Conservation (phyloP, 2,888 invertebrate genomes). For the Cheilosia impressa region DNA sequence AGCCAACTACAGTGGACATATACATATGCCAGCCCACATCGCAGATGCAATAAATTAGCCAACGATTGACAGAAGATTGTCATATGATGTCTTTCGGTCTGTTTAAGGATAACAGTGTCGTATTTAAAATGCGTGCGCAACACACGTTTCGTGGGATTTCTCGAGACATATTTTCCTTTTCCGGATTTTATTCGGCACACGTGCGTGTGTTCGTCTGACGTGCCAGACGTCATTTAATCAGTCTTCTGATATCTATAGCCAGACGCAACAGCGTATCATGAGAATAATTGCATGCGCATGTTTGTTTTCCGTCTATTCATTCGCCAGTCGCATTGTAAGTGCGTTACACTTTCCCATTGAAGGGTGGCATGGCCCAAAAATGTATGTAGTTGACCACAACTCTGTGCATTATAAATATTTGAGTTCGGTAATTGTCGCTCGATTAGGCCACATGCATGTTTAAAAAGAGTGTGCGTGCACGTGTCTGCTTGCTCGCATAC, state of each 20-base stretch:
- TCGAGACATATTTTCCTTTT: constrained; percentile 63
- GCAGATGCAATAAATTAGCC: constrained; percentile 60
- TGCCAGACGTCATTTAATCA: constrained; percentile 41
- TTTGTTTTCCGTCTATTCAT: neutral
- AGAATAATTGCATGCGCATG: constrained; percentile 60
- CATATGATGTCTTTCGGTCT: constrained; percentile 52
- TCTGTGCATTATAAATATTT: constrained; percentile 70
- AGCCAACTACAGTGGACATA: constrained; percentile 6
- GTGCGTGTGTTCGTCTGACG: neutral
- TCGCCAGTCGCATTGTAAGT: constrained; percentile 23
- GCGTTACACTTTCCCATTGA: constrained; percentile 58
- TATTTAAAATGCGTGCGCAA: constrained; percentile 47
- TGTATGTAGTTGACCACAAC: constrained; percentile 53
- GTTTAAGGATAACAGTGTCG: constrained; percentile 71
- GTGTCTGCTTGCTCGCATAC: constrained; percentile 4
- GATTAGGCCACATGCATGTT: constrained; percentile 56
- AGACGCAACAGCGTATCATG: constrained; percentile 24
- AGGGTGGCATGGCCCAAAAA: constrained; percentile 45
- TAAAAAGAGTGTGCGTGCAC: constrained; percentile 18
- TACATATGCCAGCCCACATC: constrained; percentile 47
- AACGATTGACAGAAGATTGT: constrained; percentile 72
- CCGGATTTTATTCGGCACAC: constrained; percentile 49
- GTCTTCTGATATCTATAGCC: constrained; percentile 13
- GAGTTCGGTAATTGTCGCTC: constrained; percentile 73
- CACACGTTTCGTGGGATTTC: constrained; percentile 50